phyloP scores from a whole-genome alignment of 2,888 invertebrate genomes.

The Drosophila atroscutellata region DNA sequence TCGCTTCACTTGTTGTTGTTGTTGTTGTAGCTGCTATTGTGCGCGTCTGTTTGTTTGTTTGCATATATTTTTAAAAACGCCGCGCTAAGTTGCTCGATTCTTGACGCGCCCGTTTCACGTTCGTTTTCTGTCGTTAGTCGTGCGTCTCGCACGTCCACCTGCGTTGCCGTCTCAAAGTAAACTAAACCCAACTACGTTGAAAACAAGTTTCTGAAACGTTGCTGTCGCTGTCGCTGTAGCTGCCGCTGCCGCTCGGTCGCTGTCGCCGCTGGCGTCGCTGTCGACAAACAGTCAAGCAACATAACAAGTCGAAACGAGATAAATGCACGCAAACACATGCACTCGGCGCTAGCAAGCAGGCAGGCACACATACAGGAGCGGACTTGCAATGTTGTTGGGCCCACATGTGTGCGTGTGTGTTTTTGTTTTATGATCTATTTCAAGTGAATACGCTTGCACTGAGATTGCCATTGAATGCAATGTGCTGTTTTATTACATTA shows the following conservation, averaged over 20 bases:
- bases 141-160: conserved; percentile 79
- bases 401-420: conserved; percentile 1
- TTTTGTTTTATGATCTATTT: conserved; percentile 7
- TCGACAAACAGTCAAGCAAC: conserved; percentile 51
- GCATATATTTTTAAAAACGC: conserved; percentile 57
- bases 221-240: conserved; percentile 23
- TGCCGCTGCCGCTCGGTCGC: conserved; percentile 3
- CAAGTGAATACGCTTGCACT: conserved; percentile 2
- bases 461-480: not conserved
- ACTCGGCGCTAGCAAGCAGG: conserved; percentile 26
- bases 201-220: conserved; percentile 83
- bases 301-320: conserved; percentile 70
- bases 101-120: conserved; percentile 57
- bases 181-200: conserved; percentile 81
- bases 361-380: conserved; percentile 52
- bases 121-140: conserved; percentile 36
- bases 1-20: conserved; percentile 28
- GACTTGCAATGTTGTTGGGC: conserved; percentile 18
- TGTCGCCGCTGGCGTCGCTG: conserved; percentile 32
- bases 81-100: conserved; percentile 60
- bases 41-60: conserved; percentile 24
- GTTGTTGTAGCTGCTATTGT: conserved; percentile 30
- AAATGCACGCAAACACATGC: conserved; percentile 62
- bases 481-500: not conserved
- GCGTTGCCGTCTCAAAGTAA: conserved; percentile 84